Percentiles rank a stretch among this genome's conserved stretches.
phyloP scores from a whole-genome alignment of 2,113 vertebrate genomes.

The Channa maculata region DNA sequence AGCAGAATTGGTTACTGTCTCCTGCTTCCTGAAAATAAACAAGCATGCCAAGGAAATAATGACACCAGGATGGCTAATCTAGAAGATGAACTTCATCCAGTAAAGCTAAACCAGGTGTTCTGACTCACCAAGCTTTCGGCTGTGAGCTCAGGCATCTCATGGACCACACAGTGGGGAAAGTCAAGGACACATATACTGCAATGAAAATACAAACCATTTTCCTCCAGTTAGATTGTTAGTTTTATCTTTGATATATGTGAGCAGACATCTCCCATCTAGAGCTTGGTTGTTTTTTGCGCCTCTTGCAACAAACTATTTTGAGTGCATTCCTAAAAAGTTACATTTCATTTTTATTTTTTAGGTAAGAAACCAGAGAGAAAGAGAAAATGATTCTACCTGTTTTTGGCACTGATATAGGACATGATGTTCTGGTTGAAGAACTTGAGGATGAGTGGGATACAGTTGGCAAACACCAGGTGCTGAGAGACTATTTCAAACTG shows the following conservation, averaged over 20 bases:
- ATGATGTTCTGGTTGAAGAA: slow-evolving; percentile 99
- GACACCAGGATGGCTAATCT: too few species aligned
- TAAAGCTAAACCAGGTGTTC: neutral
- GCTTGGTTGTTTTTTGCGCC: too few species aligned
- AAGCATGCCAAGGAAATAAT: neutral
- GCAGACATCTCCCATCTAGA: neutral
- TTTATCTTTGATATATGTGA: too few species aligned
- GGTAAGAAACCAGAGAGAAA: too few species aligned
- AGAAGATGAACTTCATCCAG: neutral
- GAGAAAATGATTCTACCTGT: slow-evolving; percentile 85
- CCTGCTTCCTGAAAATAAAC: slow-evolving; percentile 89
- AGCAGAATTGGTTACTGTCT: slow-evolving; percentile 95
- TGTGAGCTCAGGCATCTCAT: slow-evolving; percentile 94
- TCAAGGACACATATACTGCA: slow-evolving; percentile 93
- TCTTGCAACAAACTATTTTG: too few species aligned
- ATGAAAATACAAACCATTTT: neutral
- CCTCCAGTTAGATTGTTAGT: too few species aligned
- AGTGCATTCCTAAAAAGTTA: too few species aligned
- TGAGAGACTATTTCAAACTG: slow-evolving; percentile 98
- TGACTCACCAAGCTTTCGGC: slow-evolving; percentile 94
- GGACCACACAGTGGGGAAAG: slow-evolving; percentile 91
- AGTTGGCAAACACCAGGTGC: slow-evolving; percentile 98
- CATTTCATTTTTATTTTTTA: too few species aligned
- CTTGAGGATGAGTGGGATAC: slow-evolving; percentile 97
- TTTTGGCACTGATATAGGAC: slow-evolving; percentile 97